Evolutionary conservation across 2,888 invertebrate species (phyloP), one percentile per base, ranked within the genome.

Genomic region (Acleris sparsana): DNA sequence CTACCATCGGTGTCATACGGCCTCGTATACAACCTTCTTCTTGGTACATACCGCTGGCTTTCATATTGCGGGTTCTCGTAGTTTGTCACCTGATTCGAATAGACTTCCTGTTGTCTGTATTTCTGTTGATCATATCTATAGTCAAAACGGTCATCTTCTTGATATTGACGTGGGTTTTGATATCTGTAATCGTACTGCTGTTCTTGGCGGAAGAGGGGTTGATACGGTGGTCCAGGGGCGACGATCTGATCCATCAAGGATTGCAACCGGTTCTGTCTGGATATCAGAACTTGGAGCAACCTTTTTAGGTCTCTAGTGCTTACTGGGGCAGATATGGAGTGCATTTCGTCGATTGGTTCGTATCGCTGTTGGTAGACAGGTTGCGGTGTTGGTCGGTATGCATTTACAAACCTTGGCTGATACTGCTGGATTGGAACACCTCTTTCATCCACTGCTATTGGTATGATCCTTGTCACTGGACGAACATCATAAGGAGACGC

Each of bases 241-340:
- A 92, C 80, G 68, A 89, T 80, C 72, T 92, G 89, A 67, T 93
- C 93, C 89, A 93, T 94, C 18, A 94, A 80, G 51, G 89, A 87
- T 80, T 94, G 94, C 71, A 95, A 76, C 53, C 93, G 88, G 72
- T 92, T 94, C 82, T 96, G 96, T 58, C 95, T 88, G 39, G 94
- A 79, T 46, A 96, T 93, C 63, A 96, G 85, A 79, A 95, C 93
- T 70, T 95, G 94, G 6, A 96, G 86, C 49, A 96, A 84, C 56
- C 94, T 91, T 76, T 95, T 95, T 68, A 96, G 94, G 78, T 96
- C 96, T 75, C 94, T 93, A 1, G 95, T 94, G 76, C 95, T 96
- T 2, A 96, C 94, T 7, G 96, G 96, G 11, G 95, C 94, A 56
- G 94, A 93, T 53, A 95, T 95, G 2, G 93, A 91, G 66, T 94